Evolutionary conservation across 1,140 invertebrate genomes (phyloP), one percentile per base, ranked within the genome.

Genomic region (Ladona fulva): DNA sequence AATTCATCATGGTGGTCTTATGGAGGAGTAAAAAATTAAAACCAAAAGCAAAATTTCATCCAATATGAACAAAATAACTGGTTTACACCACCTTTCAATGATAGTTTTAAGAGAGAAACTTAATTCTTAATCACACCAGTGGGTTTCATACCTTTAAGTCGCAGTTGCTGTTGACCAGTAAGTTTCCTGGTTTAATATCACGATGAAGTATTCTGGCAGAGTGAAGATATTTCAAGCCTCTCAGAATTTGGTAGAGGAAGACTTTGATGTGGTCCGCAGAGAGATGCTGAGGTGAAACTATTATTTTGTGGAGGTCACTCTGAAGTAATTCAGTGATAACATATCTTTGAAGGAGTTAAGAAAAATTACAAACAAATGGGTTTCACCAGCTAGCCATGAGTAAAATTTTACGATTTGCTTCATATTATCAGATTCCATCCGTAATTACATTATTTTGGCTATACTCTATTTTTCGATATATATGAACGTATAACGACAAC

Each of bases 231-330:
- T 99, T 99, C 80, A 99, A 89, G 83, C 97, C 95, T 90, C 98
- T 91, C 82, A 99, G 91, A 86, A 99, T 99, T 89, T 99, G 98
- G 88, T 99, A 99, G 80, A 99, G 94, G 91, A 99, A 99, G 86
- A 99, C 96, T 92, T 99, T 99, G 86, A 99, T 98, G 90, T 99
- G 98, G 88, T 99, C 97, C 77, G 96, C 91, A 81, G 97, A 97
- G 77, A 99, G 91, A 83, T 97, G 95, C 88, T 99, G 98, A 78
- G 97, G 97, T 80, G 97, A 99, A 80, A 99, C 97, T 85, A 99
- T 99, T 85, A 99, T 99, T 90, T 99, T 99, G 89, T 99, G 98
- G 81, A 99, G 90, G 90, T 99, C 98, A 86, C 96, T 98, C 88
- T 99, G 97, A 85, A 99, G 94, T 81, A 99, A 90, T 88, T 99